Percentiles rank a stretch among this genome's conserved stretches.
These are phyloP conservation scores for Nesidiocoris tenuis DNA, from an alignment of 2,888 invertebrate genomes.

Conservation along the genomic window DNA sequence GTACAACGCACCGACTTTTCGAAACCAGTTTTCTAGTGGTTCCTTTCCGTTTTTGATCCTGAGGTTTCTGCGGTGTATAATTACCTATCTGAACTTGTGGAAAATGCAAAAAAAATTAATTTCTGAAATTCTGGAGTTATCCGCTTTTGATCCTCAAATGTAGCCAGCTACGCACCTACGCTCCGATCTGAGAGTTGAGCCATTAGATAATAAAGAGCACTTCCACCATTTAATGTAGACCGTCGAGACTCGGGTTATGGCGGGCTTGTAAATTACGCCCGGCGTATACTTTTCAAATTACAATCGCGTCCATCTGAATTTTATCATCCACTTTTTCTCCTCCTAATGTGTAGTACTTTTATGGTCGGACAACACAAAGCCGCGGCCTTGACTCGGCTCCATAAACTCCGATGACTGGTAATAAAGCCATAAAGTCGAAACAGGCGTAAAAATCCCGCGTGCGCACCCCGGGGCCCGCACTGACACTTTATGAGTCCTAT, in stretches of 20 bases:
- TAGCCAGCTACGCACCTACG: no score
- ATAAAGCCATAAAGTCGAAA: not conserved
- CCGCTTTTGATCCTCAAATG: no score
- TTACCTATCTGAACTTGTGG: no score
- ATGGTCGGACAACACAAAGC: not conserved
- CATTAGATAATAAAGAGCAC: not conserved
- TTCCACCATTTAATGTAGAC: not conserved
- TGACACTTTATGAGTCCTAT: not conserved
- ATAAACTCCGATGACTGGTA: not conserved
- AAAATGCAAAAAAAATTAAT: no score
- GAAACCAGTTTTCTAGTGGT: no score
- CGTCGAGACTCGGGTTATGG: not conserved
- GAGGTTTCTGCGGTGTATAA: no score
- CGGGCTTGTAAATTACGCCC: not conserved
- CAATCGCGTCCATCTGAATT: not conserved
- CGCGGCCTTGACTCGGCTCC: not conserved
- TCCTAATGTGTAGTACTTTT: not conserved
- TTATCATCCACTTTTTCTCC: not conserved
- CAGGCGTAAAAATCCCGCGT: not conserved
- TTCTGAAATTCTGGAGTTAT: no score
- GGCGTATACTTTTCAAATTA: not conserved
- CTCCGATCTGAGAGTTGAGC: no score
- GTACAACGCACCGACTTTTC: no score
- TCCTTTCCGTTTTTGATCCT: no score
- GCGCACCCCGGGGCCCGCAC: not conserved